Percentiles rank a stretch among this genome's conserved stretches.
phyloP scores from a whole-genome alignment of 2,113 vertebrate species.

The Mohoua ochrocephala region DNA sequence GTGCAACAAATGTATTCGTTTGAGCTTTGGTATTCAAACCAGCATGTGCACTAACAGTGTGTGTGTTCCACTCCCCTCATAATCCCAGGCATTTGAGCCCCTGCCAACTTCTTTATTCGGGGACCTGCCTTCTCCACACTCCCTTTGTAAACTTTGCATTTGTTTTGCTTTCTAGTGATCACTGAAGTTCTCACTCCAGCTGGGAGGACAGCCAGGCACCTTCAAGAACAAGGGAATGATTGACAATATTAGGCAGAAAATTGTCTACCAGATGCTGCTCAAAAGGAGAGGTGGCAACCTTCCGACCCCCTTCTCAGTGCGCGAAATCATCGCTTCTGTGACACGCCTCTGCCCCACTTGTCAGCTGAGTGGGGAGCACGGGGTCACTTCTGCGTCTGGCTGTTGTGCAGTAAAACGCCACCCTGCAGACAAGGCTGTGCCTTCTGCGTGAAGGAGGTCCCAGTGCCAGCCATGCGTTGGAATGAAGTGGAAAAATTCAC shows the following conservation, averaged over 20 bases:
- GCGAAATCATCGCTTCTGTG: neutral
- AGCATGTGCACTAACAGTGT: neutral
- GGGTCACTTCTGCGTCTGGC: neutral
- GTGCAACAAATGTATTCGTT: neutral
- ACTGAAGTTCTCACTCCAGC: constrained; percentile 56
- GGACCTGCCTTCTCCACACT: constrained; percentile 49
- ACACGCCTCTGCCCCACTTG: neutral
- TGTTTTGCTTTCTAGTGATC: constrained; percentile 44
- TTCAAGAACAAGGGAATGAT: constrained; percentile 50
- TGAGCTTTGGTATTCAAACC: neutral
- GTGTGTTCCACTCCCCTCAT: constrained; percentile 10
- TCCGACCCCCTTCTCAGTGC: neutral
- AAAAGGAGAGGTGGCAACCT: constrained; percentile 52
- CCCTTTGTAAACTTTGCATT: constrained; percentile 48
- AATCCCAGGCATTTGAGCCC: constrained; percentile 27
- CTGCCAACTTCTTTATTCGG: constrained; percentile 32
- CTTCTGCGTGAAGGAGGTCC: neutral
- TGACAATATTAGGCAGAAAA: constrained; percentile 62
- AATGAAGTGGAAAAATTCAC: neutral
- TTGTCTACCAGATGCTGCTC: constrained; percentile 53
- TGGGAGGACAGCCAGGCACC: constrained; percentile 56
- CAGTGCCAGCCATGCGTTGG: neutral
- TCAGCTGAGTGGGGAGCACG: neutral
- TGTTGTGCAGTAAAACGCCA: neutral
- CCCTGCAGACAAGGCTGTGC: neutral